Base-by-base conservation (phyloP, 2,888 invertebrate genomes). In the Halictus ligatus region DNA sequence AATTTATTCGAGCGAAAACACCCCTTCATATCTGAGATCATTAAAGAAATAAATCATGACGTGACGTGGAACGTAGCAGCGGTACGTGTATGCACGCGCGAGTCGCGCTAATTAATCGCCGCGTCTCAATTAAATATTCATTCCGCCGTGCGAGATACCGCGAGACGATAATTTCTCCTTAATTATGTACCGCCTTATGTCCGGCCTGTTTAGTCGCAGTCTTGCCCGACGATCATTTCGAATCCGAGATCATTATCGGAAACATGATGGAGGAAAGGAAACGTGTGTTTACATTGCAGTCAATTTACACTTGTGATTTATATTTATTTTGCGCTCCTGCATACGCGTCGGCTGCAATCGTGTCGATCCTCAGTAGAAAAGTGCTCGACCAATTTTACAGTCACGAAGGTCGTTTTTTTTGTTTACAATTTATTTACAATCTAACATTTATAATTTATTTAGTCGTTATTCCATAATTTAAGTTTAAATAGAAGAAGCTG, bases 281-380 rank as follows among this genome's bases (percentile, higher is more conserved):
- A 29, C 48, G 48, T 71, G 60, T n/a, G 46, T 4, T 40, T 15
- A 48, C 25, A 13, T 35, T 50, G 40, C 29, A 46, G 69, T 78
- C 75, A 75, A 77, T 73, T 84, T 29, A 67, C 74, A 84, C 58
- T 46, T 79, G 81, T 35, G 80, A 87, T 73, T 84, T 81, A 84
- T 81, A 84, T 87, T 84, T 87, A 75, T 67, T n/a, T 60, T 80
- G 78, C 80, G 74, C 83, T 80, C 75, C 78, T 80, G 75, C 80
- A 73, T 75, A 40, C 80, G 81, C 46, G 83, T 78, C 50, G 74
- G 25, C 87, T 80, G 83, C 75, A 83, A 83, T 89, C 46, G 71
- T 67, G 72, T 80, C 80, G 67, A 64, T 54, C 54, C 74, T 58
- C 71, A 54, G 46, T 43, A 50, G 60, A 40, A 73, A 18, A 72